Base-by-base conservation (phyloP, 1,140 invertebrate genomes). In the Zaprionus ghesquierei region DNA sequence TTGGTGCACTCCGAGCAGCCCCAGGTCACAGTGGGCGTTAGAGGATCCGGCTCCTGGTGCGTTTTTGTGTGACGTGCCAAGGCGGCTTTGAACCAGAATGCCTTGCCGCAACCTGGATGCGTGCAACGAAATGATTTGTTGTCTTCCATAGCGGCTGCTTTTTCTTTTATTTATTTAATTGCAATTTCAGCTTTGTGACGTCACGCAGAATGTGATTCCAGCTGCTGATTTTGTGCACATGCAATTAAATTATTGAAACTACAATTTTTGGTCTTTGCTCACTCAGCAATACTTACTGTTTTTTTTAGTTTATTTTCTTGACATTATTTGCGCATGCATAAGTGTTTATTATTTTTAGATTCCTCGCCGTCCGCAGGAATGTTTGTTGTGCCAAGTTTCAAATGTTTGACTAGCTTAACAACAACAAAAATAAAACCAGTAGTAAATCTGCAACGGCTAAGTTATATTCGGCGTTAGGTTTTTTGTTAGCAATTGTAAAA, bases 61-160 rank as follows among this genome's bases (percentile, higher is more conserved):
- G 55, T 69, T 18, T 56, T 73, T 6, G 20, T 10, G 3, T 73
- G 70, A 0, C 70, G 70, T 8, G 20, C 55, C 12, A 73, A 15
- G 2, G 64, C 56, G 6, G 64, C 31, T 3, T 73, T 73, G n/a
- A 60, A 69, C 70, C 70, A 73, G 12, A 69, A 73, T 0, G 64
- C 70, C 25, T 73, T 73, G 2, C 18, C 41, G 13, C 70, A 73
- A 8, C 56, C 70, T 2, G 49, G 38, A 3, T 49, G 38, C 2
- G 22, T 29, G 25, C 70, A 73, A n/a, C 18, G 35, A 20, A 55
- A 69, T 4, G 25, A 13, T 25, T 61, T 73, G n/a, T 73, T 69
- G n/a, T 41, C 41, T 18, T 73, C 70, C 70, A 41, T 41, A 8
- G n/a, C 15, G n/a, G n/a, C n/a, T 15, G n/a, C 2, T 61, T 73